Percentiles rank a stretch among this genome's conserved stretches.
Evolutionary conservation across 2,888 invertebrate genomes (phyloP).

Genomic region (Phyto melanocephala): DNA sequence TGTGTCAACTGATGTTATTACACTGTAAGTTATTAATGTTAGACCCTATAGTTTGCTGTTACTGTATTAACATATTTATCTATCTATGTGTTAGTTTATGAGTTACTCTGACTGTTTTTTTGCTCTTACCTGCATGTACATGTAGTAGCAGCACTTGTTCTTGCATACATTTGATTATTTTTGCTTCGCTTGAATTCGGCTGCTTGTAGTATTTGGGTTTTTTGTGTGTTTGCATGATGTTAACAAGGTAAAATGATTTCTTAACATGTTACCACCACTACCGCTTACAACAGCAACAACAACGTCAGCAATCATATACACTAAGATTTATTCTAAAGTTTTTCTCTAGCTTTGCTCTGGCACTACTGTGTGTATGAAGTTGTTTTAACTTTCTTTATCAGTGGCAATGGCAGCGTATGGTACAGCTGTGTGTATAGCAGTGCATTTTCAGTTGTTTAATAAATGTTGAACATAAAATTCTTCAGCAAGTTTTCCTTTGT

Average conservation of each 20-base stretch:
- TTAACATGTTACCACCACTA: constrained; percentile 53
- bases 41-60: too few species aligned
- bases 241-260: constrained; percentile 63
- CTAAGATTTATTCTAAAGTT: constrained; percentile 47
- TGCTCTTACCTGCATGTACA: background rate
- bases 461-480: constrained; percentile 53
- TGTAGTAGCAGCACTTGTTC: constrained; percentile 34
- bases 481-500: constrained; percentile 35
- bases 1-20: too few species aligned
- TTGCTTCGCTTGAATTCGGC: background rate
- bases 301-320: background rate
- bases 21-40: too few species aligned
- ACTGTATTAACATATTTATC: too few species aligned
- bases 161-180: background rate
- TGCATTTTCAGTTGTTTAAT: constrained; percentile 31
- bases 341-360: background rate
- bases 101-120: constrained; percentile 26
- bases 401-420: constrained; percentile 3
- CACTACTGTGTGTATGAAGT: background rate
- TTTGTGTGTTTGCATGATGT: constrained; percentile 51
- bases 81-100: constrained; percentile 17
- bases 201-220: background rate
- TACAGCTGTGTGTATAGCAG: too few species aligned
- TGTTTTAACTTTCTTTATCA: constrained; percentile 55
- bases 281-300: background rate